phyloP scores from a whole-genome alignment of 2,888 invertebrate genomes.

The Glaucopsyche alexis region DNA sequence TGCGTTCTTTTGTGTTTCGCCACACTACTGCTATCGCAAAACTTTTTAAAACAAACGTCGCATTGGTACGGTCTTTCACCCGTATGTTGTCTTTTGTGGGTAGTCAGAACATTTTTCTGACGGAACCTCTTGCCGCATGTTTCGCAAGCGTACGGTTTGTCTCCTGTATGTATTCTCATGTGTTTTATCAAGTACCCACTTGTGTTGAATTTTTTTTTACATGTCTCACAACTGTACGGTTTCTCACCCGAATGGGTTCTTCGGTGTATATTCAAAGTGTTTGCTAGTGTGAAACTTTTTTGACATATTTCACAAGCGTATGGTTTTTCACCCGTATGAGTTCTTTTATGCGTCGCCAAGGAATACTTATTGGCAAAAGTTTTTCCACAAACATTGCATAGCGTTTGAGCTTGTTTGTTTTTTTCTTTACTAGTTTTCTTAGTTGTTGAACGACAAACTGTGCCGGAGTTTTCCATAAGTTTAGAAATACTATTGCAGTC shows the following conservation, averaged over 20 bases:
- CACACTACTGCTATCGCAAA: not conserved
- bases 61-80: slow-evolving; percentile 15
- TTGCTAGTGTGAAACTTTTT: not conserved
- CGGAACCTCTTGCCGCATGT: not conserved
- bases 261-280: not conserved
- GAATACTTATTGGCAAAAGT: not conserved
- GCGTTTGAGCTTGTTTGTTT: not conserved
- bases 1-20: not conserved
- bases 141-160: not conserved
- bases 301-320: slow-evolving; percentile 1
- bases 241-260: not conserved
- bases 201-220: slow-evolving; percentile 1
- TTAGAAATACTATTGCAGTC: not conserved
- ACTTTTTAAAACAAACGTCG: not conserved
- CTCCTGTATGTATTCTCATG: not conserved
- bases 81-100: not conserved
- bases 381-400: not conserved
- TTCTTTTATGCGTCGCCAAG: not conserved
- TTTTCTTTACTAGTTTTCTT: not conserved
- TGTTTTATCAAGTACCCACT: slow-evolving; percentile 17
- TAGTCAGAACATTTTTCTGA: not conserved
- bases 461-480: not conserved
- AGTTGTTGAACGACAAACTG: not conserved
- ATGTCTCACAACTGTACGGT: not conserved
- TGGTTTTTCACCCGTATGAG: not conserved